Conservation (phyloP, 2,797 vertebrate species). For the Peromyscus melanophrys region DNA sequence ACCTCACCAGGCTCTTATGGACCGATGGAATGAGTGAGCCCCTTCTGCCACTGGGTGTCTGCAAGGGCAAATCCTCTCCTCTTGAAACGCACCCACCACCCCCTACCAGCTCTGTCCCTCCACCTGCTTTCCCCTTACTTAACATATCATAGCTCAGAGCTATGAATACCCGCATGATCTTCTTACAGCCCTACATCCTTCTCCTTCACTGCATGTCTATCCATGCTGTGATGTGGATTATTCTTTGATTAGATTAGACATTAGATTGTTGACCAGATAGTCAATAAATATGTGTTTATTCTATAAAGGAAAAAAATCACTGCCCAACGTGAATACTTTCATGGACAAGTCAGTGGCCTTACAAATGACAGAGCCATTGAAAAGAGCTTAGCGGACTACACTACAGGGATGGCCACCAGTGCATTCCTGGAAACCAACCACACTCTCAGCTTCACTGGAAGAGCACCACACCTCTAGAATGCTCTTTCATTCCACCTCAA, state of each 20-base stretch:
- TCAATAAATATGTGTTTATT: neutral
- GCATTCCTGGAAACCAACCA: neutral
- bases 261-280: neutral
- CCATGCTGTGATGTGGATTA: neutral
- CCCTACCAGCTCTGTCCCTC: neutral
- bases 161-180: neutral
- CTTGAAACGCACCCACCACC: neutral
- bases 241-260: slow-evolving; percentile 9
- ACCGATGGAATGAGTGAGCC: neutral
- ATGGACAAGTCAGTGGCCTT: neutral
- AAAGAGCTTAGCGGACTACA: too few species aligned
- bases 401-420: neutral
- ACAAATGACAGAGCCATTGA: neutral
- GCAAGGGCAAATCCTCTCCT: neutral
- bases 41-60: slow-evolving; percentile 5
- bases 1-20: neutral
- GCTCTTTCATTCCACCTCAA: neutral
- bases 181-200: neutral
- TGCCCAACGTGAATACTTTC: neutral
- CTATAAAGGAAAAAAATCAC: slow-evolving; percentile 1
- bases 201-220: neutral
- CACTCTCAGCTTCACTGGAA: neutral
- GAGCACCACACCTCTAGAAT: neutral
- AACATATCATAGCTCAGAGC: fast-evolving
- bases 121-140: neutral